Evolutionary conservation across 2,113 vertebrate species (phyloP), one percentile per base, ranked within the genome.

Genomic region (Microcebus lehilahytsara): DNA sequence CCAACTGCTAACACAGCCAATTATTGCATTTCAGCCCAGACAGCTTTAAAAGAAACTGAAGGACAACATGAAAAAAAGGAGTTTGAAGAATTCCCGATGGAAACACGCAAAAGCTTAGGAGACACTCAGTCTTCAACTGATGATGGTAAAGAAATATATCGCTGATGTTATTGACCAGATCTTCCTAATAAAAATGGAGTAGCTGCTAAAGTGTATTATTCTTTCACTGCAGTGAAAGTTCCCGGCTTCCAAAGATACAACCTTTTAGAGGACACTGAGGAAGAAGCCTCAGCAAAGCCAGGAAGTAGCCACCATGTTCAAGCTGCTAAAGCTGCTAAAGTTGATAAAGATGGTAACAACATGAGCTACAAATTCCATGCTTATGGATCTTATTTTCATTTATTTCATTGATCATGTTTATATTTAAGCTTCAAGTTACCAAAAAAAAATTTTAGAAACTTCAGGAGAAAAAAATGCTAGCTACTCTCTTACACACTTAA

Each of bases 141-240:
- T 23, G 94, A 86, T 32, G 96, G 97, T 98, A 97, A 96, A 92
- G 58, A 77, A 83, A 67, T 16, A 72, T n/a, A 34, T 49, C 58
- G 27, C 49, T 69, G 17, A 16, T 60, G 32, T 84, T 78, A 20
- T 46, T 85, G 40, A 34, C 10, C 42, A 34, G 1, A 37, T 51
- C 7, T 46, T 34, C 32, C 83, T 53, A 37, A 14, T 69, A 20
- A 69, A 34, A n/a, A 60, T 40, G 74, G 66, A 58, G 46, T 27
- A 83, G 30, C 46, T 85, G 67, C 62, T 72, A 66, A 81, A 53
- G 3, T 12, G 3, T 51, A 27, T 93, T 91, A 51, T 72, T 90
- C 64, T 95, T 89, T 84, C 62, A 16, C 22, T 74, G 13, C 51
- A 97, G 93, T 3, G 0, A 1, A 32, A 0, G 0, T 22, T 49